Evolutionary conservation across 2,888 invertebrate genomes (phyloP), one percentile per base, ranked within the genome.

Genomic region (Eristalinus sepulchralis): DNA sequence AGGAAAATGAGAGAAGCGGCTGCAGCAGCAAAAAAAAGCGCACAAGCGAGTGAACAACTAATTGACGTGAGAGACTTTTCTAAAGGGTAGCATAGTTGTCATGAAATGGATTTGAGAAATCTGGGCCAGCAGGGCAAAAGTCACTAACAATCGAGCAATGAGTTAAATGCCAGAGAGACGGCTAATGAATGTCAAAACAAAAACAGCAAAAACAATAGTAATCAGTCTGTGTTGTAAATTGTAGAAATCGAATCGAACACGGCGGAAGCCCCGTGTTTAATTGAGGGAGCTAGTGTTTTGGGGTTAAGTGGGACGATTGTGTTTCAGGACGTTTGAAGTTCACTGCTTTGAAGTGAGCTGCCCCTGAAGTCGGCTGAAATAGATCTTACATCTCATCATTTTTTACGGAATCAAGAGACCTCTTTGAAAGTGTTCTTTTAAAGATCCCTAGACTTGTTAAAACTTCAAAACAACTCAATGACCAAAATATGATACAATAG

Each of bases 21-120:
- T 3, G 27, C 5, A 73, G 73, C 55, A 55, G 33, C 31, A 59
- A 71, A 77, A 67, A 64, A 63, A 70, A 83, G 73, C 39, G 83
- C 75, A 86, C 75, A 75, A 79, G 70, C 83, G 83, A 83, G 75
- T 63, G 82, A 77, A 73, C 77, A 85, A 86, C 83, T 83, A 86
- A 86, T 86, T 86, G 83, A 86, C 86, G 83, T 86, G 86, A 86
- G 83, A 86, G 86, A 71, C 62, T 75, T 63, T 75, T 83, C 62
- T 53, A 75, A 81, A 86, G 73, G 83, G 85, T 77, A 81, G 76
- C 79, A 59, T 39, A 57, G 55, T 75, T 73, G 62, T 71, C 55
- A 62, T 79, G 60, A 34, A 85, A 77, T 72, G 76, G 17, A 75
- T 64, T 73, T 77, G 63, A 84, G 36, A 77, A 85, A 85, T 81